phyloP scores from a whole-genome alignment of 2,113 vertebrate genomes.

The Eulemur macaco region DNA sequence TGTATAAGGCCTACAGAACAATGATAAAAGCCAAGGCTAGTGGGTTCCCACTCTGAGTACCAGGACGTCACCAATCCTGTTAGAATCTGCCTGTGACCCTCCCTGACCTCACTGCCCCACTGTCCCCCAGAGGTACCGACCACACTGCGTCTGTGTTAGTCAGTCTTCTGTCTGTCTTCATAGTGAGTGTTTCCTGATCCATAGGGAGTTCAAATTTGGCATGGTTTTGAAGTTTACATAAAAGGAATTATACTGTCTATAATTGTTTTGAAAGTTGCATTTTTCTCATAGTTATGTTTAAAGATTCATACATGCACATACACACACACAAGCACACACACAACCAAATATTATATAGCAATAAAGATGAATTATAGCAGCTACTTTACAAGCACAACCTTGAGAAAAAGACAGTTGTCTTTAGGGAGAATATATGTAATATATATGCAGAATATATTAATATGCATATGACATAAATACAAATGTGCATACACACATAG shows the following conservation, averaged over 20 bases:
- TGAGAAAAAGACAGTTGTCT: not conserved
- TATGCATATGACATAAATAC: not conserved
- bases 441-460: not conserved
- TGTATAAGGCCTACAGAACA: not conserved
- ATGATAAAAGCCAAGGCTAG: not conserved
- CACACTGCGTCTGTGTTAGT: not conserved
- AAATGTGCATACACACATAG: rapidly evolving
- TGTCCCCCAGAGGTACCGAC: not conserved
- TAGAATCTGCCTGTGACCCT: no score
- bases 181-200: not conserved
- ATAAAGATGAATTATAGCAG: not conserved
- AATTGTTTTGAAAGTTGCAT: not conserved
- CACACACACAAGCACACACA: not conserved
- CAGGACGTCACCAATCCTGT: no score
- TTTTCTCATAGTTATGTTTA: not conserved
- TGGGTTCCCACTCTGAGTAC: not conserved
- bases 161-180: not conserved
- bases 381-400: not conserved
- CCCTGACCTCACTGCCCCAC: rapidly evolving
- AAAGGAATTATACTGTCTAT: not conserved
- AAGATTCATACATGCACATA: not conserved
- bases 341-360: not conserved
- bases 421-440: not conserved
- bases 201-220: not conserved
- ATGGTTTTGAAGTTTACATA: not conserved